Evolutionary conservation across 2,888 invertebrate species (phyloP).

Genomic region (Mactromeris polynyma): DNA sequence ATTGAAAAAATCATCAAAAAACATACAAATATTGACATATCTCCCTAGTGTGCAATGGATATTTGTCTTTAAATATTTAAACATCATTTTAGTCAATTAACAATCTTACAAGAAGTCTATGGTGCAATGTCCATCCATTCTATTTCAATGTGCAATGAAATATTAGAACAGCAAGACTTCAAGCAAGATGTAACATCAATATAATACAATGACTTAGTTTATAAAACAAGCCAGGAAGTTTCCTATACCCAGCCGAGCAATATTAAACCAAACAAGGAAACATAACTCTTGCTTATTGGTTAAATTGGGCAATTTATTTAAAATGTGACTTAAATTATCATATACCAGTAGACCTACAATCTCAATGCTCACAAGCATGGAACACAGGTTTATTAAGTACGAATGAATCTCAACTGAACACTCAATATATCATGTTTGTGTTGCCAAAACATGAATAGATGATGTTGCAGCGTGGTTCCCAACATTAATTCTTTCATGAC

Average conservation of each 20-base stretch:
- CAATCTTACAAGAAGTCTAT: neutral
- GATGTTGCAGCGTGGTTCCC: neutral
- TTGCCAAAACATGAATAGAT: too few species aligned
- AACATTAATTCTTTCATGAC: neutral
- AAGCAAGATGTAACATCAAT: neutral
- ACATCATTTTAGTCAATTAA: neutral
- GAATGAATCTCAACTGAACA: too few species aligned
- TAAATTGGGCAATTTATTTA: too few species aligned
- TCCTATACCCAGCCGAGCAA: neutral
- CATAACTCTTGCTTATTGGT: too few species aligned
- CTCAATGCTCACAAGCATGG: neutral
- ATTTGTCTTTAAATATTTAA: too few species aligned
- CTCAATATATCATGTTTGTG: too few species aligned
- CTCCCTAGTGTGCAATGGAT: too few species aligned
- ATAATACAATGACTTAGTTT: neutral
- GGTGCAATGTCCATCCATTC: constrained; percentile 7
- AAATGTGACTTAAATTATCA: neutral
- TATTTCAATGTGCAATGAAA: neutral
- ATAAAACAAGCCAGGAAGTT: neutral
- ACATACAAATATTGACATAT: too few species aligned
- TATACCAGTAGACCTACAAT: neutral
- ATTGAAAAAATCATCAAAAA: too few species aligned
- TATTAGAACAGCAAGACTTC: neutral
- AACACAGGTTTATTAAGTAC: too few species aligned
- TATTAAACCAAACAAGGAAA: too few species aligned